Base-by-base conservation (phyloP, 2,797 vertebrate genomes). In the Centropyge bicolor region DNA sequence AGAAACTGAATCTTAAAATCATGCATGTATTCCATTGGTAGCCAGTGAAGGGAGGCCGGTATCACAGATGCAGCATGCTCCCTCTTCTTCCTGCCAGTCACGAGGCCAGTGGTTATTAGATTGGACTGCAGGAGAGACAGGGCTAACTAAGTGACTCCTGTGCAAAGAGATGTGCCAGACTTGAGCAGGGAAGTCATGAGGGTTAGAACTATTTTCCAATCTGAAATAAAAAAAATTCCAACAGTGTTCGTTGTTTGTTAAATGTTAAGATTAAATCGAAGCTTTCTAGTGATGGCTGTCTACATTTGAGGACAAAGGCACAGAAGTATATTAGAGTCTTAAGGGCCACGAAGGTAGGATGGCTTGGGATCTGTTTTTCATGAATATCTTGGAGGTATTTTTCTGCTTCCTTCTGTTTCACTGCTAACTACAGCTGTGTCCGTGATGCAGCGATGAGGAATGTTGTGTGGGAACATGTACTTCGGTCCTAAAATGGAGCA, bases 401-500 rank as follows among this genome's bases (percentile, higher is more conserved):
- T 31, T 38, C 17, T 36, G 45, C 59, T 60, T 46, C 10, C 38
- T 31, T 31, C 27, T 31, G 27, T 31, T 31, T 31, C 27, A 31
- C 27, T 31, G 63, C 52, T 43, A 46, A 24, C 22, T 40, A 38
- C 52, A 65, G 27, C 43, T 38, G 31, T 59, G 40, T 54, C 36
- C 14, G 52, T 31, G 38, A 78, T 55, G 67, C 43, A 27, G 71
- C 51, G 8, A 70, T 65, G 62, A 59, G 20, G 17, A 76, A 27
- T 38, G 19, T 20, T 45, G 4, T 49, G 51, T 20, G 43, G 73
- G 38, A 55, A 27, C 7, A 27, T 66, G 19, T 48, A 8, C 27
- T 57, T 57, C 19, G 49, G 40, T 27, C 55, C 66, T 52, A 6
- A 60, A 69, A 52, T 4, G 10, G 55, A 70, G 19, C 51, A 9